phyloP scores from a whole-genome alignment of 2,797 vertebrate genomes.

The Siniperca obscura region DNA sequence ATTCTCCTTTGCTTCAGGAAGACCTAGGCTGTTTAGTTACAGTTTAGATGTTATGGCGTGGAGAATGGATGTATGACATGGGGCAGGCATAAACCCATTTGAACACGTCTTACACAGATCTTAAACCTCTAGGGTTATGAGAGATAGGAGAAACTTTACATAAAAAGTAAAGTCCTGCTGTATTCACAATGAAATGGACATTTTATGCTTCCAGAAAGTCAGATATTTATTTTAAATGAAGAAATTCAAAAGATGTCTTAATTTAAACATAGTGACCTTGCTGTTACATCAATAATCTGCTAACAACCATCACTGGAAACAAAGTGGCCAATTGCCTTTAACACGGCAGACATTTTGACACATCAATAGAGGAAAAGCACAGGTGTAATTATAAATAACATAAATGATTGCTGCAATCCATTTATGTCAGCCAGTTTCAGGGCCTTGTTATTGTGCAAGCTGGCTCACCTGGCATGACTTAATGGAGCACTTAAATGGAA shows the following conservation, averaged over 20 bases:
- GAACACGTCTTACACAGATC: background rate
- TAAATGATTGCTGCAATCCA: too few species aligned
- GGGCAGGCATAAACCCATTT: background rate
- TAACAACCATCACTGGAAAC: background rate
- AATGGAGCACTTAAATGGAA: background rate
- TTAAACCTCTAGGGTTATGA: background rate
- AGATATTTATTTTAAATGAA: background rate
- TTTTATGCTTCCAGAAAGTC: background rate
- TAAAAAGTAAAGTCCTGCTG: background rate
- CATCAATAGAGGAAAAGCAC: background rate
- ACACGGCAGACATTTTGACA: background rate
- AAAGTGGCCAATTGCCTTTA: background rate
- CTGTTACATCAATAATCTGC: background rate
- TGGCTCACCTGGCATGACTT: background rate
- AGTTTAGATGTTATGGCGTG: background rate
- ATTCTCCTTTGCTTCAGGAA: background rate
- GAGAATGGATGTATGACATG: background rate
- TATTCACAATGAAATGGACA: background rate
- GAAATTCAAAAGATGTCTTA: background rate
- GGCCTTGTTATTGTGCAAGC: background rate
- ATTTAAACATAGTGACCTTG: background rate
- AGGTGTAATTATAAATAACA: background rate
- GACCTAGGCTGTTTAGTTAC: background rate
- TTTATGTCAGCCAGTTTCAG: background rate
- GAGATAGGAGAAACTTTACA: too few species aligned